These are phyloP conservation scores for Pangasius djambal DNA, from an alignment of 2,797 vertebrate species.

Conservation along the genomic window DNA sequence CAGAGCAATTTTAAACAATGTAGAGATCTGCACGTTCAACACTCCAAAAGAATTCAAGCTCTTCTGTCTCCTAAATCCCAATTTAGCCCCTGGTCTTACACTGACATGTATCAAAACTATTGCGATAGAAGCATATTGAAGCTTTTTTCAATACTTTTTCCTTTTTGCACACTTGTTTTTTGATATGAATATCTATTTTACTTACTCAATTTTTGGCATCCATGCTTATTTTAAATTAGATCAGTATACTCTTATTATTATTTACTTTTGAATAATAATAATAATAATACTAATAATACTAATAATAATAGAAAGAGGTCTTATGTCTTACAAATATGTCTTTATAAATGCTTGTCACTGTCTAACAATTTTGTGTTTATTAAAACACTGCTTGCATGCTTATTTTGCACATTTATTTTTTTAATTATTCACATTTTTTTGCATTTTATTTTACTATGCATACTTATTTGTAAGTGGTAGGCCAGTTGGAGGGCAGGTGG, in stretches of 20 bases:
- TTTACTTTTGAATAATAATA: background rate
- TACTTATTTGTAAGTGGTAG: background rate
- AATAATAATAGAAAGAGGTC: background rate
- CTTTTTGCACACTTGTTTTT: background rate
- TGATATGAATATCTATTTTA: background rate
- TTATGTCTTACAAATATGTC: too few species aligned
- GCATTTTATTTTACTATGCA: too few species aligned
- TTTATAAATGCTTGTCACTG: background rate
- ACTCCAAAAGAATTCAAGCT: background rate
- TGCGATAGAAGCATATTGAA: background rate
- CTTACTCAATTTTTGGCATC: background rate
- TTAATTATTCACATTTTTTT: background rate
- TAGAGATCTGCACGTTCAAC: background rate
- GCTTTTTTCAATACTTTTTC: background rate
- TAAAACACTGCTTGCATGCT: background rate
- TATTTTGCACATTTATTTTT: too few species aligned
- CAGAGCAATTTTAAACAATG: background rate
- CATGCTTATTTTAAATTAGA: background rate
- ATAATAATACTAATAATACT: background rate
- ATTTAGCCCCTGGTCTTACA: background rate
- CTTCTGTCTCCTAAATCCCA: slow-evolving; percentile 5
- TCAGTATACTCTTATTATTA: background rate
- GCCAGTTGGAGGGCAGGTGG: background rate
- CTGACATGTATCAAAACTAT: background rate
- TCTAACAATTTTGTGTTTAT: background rate